A percentile compares a stretch with the other conserved stretches of the same genome.
phyloP scores from a whole-genome alignment of 2,113 vertebrate species.

The Mastomys natalensis region DNA sequence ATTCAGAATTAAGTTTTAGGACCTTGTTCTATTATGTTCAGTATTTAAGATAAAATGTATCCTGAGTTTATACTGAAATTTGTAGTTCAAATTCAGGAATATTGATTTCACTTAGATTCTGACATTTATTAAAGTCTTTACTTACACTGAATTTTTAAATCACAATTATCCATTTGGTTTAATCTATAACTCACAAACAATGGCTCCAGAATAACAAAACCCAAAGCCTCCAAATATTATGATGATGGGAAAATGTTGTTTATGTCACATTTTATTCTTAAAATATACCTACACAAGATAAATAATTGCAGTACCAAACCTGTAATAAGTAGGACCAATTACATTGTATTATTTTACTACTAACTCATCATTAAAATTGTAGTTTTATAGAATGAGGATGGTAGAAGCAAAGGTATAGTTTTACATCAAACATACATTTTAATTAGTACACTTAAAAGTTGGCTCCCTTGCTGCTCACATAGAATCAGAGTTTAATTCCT shows the following conservation, averaged over 20 bases:
- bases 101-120: neutral
- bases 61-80: neutral
- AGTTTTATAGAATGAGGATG: neutral
- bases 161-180: neutral
- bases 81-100: neutral
- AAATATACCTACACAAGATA: neutral
- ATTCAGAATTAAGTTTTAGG: neutral
- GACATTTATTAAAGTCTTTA: neutral
- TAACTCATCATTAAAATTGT: neutral
- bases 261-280: neutral
- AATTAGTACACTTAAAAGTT: neutral
- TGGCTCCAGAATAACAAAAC: neutral
- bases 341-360: neutral
- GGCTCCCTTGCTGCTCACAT: neutral
- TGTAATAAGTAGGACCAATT: constrained; percentile 32
- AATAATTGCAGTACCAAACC: neutral
- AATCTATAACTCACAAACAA: neutral
- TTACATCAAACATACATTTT: neutral
- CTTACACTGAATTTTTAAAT: neutral
- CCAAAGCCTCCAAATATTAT: neutral
- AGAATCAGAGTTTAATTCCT: neutral
- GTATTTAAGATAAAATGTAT: neutral
- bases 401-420: neutral
- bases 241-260: neutral
- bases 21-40: neutral